A percentile compares a stretch with the other conserved stretches of the same genome.
Conservation (phyloP, 2,888 invertebrate genomes). For the Apamea sordens region DNA sequence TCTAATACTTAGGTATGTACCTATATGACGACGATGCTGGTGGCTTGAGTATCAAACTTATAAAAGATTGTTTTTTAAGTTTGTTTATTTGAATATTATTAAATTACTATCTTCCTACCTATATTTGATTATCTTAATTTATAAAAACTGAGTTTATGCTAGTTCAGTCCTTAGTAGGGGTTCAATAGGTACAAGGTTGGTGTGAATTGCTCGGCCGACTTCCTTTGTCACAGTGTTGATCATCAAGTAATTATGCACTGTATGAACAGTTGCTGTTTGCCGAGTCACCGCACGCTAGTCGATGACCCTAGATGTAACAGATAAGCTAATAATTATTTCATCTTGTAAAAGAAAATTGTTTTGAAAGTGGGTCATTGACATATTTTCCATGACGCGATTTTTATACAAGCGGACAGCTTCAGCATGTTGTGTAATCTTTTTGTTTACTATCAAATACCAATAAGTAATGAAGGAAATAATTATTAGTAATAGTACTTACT, state of each 20-base stretch:
- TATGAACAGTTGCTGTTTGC: slow-evolving; percentile 39
- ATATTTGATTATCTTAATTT: background rate
- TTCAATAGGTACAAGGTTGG: slow-evolving; percentile 59
- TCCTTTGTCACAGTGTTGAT: slow-evolving; percentile 60
- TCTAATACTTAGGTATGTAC: background rate
- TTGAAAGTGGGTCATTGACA: slow-evolving; percentile 29
- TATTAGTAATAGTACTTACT: background rate
- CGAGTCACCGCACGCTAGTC: slow-evolving; percentile 61
- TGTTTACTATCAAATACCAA: slow-evolving; percentile 12
- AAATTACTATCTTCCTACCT: background rate
- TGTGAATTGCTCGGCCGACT: slow-evolving; percentile 50
- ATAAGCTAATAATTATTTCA: slow-evolving; percentile 40
- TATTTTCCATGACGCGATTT: background rate
- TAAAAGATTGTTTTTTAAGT: background rate
- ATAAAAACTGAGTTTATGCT: background rate
- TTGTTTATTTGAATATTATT: background rate
- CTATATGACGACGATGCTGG: background rate
- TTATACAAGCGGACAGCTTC: background rate
- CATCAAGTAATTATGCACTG: slow-evolving; percentile 56
- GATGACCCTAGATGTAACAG: slow-evolving; percentile 62
- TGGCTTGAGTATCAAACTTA: background rate
- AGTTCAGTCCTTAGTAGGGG: slow-evolving; percentile 5
- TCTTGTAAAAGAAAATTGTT: slow-evolving; percentile 21
- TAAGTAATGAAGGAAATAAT: background rate
- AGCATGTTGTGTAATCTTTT: slow-evolving; percentile 8